Conservation (phyloP, 2,113 vertebrate genomes). For the Lepidothrix coronata region DNA sequence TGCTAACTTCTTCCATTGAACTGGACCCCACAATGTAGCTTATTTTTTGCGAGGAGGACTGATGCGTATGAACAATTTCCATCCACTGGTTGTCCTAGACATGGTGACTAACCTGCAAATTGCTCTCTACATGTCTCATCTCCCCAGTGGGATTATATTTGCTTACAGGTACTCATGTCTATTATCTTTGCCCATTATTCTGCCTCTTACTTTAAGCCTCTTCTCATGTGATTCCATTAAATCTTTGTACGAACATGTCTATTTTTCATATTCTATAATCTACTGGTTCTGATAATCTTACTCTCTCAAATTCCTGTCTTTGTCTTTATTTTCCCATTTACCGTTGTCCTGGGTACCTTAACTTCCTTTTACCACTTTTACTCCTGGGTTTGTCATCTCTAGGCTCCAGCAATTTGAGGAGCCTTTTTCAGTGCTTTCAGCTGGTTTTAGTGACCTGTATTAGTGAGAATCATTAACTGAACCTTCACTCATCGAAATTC, state of each 20-base stretch:
- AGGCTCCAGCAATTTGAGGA: background rate
- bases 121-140: background rate
- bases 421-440: background rate
- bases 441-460: background rate
- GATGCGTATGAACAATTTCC: background rate
- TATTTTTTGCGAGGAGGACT: background rate
- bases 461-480: background rate
- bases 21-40: accelerated
- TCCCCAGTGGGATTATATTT: background rate
- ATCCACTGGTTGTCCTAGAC: background rate
- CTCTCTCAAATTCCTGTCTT: background rate
- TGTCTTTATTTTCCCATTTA: background rate
- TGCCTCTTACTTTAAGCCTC: background rate
- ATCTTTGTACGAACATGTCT: background rate
- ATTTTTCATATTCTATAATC: background rate
- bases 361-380: background rate
- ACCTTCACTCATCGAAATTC: background rate
- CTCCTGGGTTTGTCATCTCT: background rate
- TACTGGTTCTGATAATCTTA: background rate
- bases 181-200: background rate
- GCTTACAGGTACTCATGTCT: background rate
- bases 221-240: background rate
- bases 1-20: background rate
- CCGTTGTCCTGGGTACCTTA: background rate
- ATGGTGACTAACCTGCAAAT: background rate